These are phyloP conservation scores for Gallinago paraguaiae DNA, from an alignment of 2,113 vertebrate genomes.

Conservation along the genomic window DNA sequence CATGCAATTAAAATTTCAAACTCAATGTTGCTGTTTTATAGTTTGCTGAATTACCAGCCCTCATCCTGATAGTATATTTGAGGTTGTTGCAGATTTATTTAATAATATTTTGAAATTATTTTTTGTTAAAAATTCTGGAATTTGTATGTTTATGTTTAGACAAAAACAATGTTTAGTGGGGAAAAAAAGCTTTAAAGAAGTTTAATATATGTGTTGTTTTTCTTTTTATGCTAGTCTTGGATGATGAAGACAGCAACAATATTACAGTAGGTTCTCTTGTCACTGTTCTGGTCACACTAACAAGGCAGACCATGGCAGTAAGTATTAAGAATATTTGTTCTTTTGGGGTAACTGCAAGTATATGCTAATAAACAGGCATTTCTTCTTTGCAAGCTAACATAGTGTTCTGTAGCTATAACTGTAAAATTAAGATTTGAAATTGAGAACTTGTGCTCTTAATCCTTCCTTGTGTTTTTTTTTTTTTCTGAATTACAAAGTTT, in stretches of 20 bases:
- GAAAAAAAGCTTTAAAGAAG: not conserved
- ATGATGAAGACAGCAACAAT: slow-evolving; percentile 98
- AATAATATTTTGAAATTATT: not conserved
- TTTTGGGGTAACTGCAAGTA: not conserved
- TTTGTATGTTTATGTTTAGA: not conserved
- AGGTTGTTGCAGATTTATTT: not conserved
- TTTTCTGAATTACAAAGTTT: slow-evolving; percentile 3
- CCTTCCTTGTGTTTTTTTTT: not conserved
- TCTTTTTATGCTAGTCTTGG: slow-evolving; percentile 81
- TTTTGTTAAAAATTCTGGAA: not conserved
- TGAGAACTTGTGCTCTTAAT: not conserved
- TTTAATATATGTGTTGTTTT: slow-evolving; percentile 9
- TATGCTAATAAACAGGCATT: not conserved
- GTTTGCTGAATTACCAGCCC: not conserved
- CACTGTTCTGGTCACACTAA: slow-evolving; percentile 92
- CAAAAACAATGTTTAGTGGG: not conserved
- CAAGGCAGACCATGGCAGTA: slow-evolving; percentile 93
- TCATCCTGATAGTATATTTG: not conserved
- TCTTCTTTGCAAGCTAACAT: not conserved
- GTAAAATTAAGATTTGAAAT: not conserved
- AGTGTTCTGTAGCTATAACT: not conserved
- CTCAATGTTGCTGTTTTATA: not conserved
- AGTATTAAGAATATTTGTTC: slow-evolving; percentile 64
- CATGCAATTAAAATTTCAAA: slow-evolving; percentile 41
- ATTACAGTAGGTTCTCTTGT: slow-evolving; percentile 98